Evolutionary conservation across 2,888 invertebrate species (phyloP).

Genomic region (Imbricaverruca yamaguchii): DNA sequence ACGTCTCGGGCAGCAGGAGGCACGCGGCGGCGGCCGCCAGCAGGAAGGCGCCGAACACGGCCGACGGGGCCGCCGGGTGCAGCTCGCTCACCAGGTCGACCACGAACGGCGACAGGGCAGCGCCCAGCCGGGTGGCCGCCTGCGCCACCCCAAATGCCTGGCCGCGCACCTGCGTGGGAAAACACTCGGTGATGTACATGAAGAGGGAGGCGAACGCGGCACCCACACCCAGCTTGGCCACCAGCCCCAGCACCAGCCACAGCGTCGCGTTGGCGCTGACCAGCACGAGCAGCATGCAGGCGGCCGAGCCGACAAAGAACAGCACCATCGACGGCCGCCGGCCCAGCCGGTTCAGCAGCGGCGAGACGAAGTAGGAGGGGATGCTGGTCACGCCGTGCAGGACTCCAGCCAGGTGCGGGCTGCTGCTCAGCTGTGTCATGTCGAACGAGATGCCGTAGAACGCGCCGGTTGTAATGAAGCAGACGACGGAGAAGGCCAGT

Average conservation of each 20-base stretch:
- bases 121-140: slow-evolving; percentile 43
- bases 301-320: too few relatives aligned
- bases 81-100: slow-evolving; percentile 33
- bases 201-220: slow-evolving; percentile 45
- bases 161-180: slow-evolving; percentile 42
- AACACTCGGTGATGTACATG: slow-evolving; percentile 39
- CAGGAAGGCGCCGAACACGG: neutral
- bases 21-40: neutral
- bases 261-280: too few relatives aligned
- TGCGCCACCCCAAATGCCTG: slow-evolving; percentile 33
- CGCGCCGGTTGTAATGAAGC: too few relatives aligned
- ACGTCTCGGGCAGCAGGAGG: neutral
- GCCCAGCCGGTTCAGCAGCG: too few relatives aligned
- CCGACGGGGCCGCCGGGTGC: neutral
- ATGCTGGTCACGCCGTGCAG: too few relatives aligned
- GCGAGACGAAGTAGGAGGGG: too few relatives aligned
- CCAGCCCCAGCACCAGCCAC: slow-evolving; percentile 37
- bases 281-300: too few relatives aligned
- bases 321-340: too few relatives aligned
- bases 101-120: slow-evolving; percentile 44
- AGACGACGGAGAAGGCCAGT: too few relatives aligned
- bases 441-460: too few relatives aligned
- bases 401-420: too few relatives aligned
- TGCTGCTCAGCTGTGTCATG: slow-evolving; percentile 42
- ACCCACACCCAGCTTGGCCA: slow-evolving; percentile 43